Evolutionary conservation across 2,888 invertebrate species (phyloP), one percentile per base, ranked within the genome.

Genomic region (Idaea biselata): DNA sequence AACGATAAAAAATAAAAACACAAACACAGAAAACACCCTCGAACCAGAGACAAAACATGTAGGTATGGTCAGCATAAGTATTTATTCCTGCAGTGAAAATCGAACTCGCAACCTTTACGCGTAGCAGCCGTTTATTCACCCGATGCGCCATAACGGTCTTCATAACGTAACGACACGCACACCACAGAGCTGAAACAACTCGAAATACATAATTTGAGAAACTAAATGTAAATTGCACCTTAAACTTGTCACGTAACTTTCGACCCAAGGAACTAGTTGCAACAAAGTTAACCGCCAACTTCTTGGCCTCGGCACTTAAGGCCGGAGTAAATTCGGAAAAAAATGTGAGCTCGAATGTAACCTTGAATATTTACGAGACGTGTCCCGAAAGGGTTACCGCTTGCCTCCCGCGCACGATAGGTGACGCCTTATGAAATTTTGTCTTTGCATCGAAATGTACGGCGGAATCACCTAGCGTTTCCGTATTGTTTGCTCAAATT

Each of bases 331-430:
- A 86, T 87, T 86, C 80, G 70, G 74, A 81, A 84, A 85, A 86
- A 87, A 87, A 75, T 82, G 83, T 80, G 79, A 81, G 79, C 80
- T 73, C 75, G 75, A 80, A 79, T 78, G 78, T 86, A 86, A 82
- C 85, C 86, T 87, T 84, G 87, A 87, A 88, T 88, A 88, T 88
- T 88, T 85, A 88, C 84, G 82, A 82, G 80, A 71, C 69, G 73
- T 68, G 63, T 78, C 79, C 81, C 82, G 72, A 77, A 85, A 86
- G 86, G 84, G 84, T 84, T 84, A 68, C 67, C 68, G 64, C 65
- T 59, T 56, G 68, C 68, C 71, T 67, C 73, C 71, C 68, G 65
- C 63, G 66, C 66, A 63, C 73, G 76, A 73, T 77, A 81, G 79
- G 82, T 82, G 82, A 81, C 78, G 80, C 74, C 77, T 78, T 84